These are phyloP conservation scores for Zoroaster sp. DNA, from an alignment of 53 echinoderm and acorn worm species.

Conservation along the genomic window DNA sequence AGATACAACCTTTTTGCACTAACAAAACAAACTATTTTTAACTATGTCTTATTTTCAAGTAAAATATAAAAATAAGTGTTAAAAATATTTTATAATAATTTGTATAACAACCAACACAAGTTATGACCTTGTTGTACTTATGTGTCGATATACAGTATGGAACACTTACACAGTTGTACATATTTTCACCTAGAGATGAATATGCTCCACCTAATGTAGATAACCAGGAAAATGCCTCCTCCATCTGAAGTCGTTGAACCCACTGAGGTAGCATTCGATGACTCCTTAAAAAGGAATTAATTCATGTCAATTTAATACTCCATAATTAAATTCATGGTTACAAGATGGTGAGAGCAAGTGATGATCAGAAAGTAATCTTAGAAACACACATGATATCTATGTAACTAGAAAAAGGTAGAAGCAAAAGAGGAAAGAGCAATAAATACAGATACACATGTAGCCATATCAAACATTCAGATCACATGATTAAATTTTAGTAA, in stretches of 20 bases:
- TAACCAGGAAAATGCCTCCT: slow-evolving; percentile 95
- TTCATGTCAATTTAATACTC: neutral
- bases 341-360: neutral
- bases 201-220: slow-evolving; percentile 96
- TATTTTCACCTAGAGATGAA: slow-evolving; percentile 83
- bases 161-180: slow-evolving; percentile 83
- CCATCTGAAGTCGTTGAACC: slow-evolving; percentile 67
- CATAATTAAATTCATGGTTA: neutral
- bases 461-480: neutral
- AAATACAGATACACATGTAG: no score
- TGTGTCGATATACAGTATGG: no score
- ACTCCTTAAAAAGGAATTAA: slow-evolving; percentile 60
- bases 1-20: no score
- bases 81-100: no score
- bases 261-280: slow-evolving; percentile 78
- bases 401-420: neutral
- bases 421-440: no score
- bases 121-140: no score
- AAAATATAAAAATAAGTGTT: no score
- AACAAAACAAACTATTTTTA: no score
- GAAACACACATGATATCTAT: neutral
- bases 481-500: no score
- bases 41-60: no score
- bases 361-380: neutral
- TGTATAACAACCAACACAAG: no score